Evolutionary conservation across 2,888 invertebrate genomes (phyloP).

Genomic region (Drosophila falleni): DNA sequence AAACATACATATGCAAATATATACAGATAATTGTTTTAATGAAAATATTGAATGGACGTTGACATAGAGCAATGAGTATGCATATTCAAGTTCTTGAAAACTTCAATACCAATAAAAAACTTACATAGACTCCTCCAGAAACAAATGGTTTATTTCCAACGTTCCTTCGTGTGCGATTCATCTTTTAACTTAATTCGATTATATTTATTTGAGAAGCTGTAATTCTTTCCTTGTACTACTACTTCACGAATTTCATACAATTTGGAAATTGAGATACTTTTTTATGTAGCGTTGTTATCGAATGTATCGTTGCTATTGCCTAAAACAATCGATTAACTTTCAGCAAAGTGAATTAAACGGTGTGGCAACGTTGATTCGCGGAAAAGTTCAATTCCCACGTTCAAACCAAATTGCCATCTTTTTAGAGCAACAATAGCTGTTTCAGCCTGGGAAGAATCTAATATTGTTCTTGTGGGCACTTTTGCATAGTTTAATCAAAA

Average conservation of each 20-base stretch:
- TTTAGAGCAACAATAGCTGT: no score
- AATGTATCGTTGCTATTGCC: no score
- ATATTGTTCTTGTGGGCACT: no score
- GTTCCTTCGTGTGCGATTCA: slow-evolving; percentile 67
- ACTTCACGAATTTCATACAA: neutral
- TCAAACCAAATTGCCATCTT: no score
- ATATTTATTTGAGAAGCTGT: neutral
- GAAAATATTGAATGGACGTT: slow-evolving; percentile 12
- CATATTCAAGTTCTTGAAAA: neutral
- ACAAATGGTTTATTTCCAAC: slow-evolving; percentile 57
- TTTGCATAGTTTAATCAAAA: no score
- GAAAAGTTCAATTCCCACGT: no score
- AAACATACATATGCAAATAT: slow-evolving; percentile 4
- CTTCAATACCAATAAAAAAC: slow-evolving; percentile 23
- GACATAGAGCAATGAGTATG: slow-evolving; percentile 16
- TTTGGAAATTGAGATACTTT: no score
- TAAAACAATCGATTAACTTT: no score
- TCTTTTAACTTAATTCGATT: slow-evolving; percentile 31
- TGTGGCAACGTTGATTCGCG: no score
- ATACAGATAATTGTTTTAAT: slow-evolving; percentile 2
- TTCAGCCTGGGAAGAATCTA: no score
- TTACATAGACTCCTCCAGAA: slow-evolving; percentile 72
- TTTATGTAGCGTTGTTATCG: no score
- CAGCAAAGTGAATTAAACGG: no score
- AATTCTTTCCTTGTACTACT: neutral